phyloP scores from a whole-genome alignment of 2,888 invertebrate species.

The Rhamphomyia laevipes region DNA sequence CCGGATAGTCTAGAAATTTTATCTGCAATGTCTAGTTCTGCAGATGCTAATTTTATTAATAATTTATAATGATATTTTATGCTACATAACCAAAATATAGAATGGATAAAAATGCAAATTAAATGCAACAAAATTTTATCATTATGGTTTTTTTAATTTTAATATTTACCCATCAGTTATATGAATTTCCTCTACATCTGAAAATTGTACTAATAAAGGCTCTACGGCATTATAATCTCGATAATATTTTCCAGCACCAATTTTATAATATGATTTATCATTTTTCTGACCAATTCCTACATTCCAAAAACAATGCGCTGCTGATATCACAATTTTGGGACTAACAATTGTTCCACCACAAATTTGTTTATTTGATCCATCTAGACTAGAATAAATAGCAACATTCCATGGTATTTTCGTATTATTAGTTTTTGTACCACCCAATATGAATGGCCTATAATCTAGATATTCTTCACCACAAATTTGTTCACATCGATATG shows the following conservation, averaged over 20 bases:
- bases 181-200: constrained; percentile 13
- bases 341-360: constrained; percentile 24
- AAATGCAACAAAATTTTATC: too few species aligned
- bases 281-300: neutral
- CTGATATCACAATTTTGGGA: constrained; percentile 21
- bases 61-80: too few species aligned
- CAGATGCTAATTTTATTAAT: too few species aligned
- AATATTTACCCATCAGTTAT: constrained; percentile 1
- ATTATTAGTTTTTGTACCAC: constrained; percentile 8
- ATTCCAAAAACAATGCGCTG: constrained; percentile 22
- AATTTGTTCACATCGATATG: constrained; percentile 20
- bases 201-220: constrained; percentile 9
- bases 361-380: constrained; percentile 8
- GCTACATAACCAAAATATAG: too few species aligned
- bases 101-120: too few species aligned
- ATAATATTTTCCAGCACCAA: constrained; percentile 17
- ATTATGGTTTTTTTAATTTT: too few species aligned
- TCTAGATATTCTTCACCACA: constrained; percentile 19
- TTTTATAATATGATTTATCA: constrained; percentile 6
- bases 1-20: too few species aligned
- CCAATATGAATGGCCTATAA: constrained; percentile 11
- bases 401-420: constrained; percentile 25
- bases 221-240: constrained; percentile 11
- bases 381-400: constrained; percentile 17
- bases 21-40: too few species aligned